Evolutionary conservation across 2,113 vertebrate genomes (phyloP).

Genomic region (Scytalopus superciliaris): DNA sequence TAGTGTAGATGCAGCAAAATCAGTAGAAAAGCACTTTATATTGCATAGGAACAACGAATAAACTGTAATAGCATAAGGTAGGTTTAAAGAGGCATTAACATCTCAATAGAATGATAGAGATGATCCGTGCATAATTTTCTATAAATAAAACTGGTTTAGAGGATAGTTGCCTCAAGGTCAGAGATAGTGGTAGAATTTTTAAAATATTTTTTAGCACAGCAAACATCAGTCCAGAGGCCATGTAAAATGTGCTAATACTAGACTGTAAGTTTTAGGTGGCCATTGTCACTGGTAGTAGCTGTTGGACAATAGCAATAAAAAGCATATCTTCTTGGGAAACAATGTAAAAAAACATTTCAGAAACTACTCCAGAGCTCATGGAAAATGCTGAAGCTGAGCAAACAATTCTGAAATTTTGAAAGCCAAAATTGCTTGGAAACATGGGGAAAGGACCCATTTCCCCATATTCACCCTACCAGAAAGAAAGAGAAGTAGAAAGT

Average conservation of each 20-base stretch:
- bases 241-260: background rate
- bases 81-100: slow-evolving; percentile 6
- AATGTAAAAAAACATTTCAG: background rate
- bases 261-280: background rate
- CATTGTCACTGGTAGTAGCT: background rate
- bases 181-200: background rate
- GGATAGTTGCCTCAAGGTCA: background rate
- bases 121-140: slow-evolving; percentile 15
- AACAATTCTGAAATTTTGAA: background rate
- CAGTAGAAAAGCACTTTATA: background rate
- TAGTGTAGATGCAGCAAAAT: background rate
- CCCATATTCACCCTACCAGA: background rate
- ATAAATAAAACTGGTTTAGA: slow-evolving; percentile 23
- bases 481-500: background rate
- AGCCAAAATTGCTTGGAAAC: background rate
- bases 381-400: background rate
- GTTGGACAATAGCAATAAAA: background rate
- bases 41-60: background rate
- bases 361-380: background rate
- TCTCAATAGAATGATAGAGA: slow-evolving; percentile 9
- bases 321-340: background rate
- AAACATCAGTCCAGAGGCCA: background rate
- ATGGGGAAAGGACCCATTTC: accelerated
- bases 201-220: background rate
- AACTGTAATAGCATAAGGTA: background rate